Base-by-base conservation (phyloP, 2,888 invertebrate species). In the Noctuana brunneofusca region DNA sequence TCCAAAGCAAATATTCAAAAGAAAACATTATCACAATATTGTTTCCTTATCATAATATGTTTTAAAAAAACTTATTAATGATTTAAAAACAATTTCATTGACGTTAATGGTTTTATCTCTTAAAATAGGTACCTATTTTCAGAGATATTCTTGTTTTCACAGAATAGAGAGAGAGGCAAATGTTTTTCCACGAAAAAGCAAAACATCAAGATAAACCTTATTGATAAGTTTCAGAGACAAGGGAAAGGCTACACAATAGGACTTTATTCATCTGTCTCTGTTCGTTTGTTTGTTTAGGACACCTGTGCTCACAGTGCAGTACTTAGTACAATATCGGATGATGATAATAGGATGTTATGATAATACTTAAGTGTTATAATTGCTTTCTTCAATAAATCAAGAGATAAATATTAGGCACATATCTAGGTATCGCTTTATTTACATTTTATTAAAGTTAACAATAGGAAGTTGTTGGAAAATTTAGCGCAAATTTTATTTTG, bases 121-220 rank as follows among this genome's bases (percentile, higher is more conserved):
- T 30, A n/a, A n/a, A n/a, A n/a, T 27, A 5, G 16, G 27, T 50
- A 50, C 11, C 5, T 46, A 46, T 12, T 16, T 24, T 14, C 4
- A 24, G 30, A 50, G 24, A 30, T 22, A 49, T 2, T 49, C 48
- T n/a, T 50, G 30, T 30, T 50, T 55, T 55, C n/a, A n/a, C n/a
- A n/a, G n/a, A n/a, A n/a, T n/a, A n/a, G n/a, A n/a, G n/a, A n/a
- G n/a, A n/a, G n/a, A n/a, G n/a, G n/a, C n/a, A n/a, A n/a, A n/a
- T n/a, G n/a, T n/a, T n/a, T n/a, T n/a, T n/a, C n/a, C n/a, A 55
- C 16, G 8, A 27, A 55, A 55, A 55, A 55, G 53, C 41, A 55
- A 35, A 53, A 53, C 38, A 55, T 11, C 16, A 4, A 55, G 54
- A 55, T 55, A 55, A 54, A 54, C 16, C 43, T 46, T 1, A 27